phyloP scores from a whole-genome alignment of 2,113 vertebrate genomes.

The Xenopus borealis region DNA sequence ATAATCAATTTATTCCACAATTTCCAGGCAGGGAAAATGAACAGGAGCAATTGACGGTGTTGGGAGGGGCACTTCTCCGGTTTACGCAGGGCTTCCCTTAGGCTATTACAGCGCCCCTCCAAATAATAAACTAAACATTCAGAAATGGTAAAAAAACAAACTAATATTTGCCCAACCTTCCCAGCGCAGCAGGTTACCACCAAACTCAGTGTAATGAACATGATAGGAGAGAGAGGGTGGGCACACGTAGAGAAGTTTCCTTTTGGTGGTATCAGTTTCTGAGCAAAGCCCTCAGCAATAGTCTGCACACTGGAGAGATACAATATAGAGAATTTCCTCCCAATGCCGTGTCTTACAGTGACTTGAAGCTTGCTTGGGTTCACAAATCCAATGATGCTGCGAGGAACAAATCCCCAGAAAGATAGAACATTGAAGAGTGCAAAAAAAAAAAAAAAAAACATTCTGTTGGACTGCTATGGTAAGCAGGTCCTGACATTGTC shows the following conservation, averaged over 20 bases:
- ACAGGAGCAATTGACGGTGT: constrained; percentile 2
- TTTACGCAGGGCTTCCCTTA: not conserved
- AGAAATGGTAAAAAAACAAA: constrained; percentile 66
- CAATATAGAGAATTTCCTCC: not conserved
- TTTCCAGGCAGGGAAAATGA: constrained; percentile 68
- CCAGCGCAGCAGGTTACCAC: constrained; percentile 3
- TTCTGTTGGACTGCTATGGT: not conserved
- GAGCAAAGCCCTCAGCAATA: not conserved
- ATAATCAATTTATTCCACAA: constrained; percentile 81
- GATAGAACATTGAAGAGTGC: not conserved
- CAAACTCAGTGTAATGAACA: not conserved
- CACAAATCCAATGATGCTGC: not conserved
- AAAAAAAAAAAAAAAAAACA: not conserved
- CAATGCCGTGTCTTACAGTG: not conserved
- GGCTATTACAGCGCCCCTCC: constrained; percentile 46
- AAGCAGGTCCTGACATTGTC: not conserved
- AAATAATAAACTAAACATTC: constrained; percentile 70
- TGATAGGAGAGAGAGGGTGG: not conserved
- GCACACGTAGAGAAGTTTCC: not conserved
- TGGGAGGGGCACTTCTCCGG: constrained; percentile 27
- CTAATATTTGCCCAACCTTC: not conserved
- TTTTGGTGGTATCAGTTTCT: not conserved
- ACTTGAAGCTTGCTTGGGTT: not conserved
- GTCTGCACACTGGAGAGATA: not conserved
- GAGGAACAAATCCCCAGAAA: not conserved